Conservation (phyloP, 2,888 invertebrate genomes). For the Neuroscelio doddi region DNA sequence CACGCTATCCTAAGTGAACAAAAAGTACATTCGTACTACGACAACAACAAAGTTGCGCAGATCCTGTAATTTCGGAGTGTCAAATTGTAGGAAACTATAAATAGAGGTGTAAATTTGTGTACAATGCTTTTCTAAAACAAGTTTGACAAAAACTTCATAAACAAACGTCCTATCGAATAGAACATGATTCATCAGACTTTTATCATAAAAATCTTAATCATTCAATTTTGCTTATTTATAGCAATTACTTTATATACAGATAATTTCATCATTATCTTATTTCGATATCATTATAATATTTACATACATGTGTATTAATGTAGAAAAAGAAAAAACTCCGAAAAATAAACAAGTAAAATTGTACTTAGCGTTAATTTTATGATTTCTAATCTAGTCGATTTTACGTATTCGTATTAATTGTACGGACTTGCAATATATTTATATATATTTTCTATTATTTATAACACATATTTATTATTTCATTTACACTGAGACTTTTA, state of each 20-base stretch:
- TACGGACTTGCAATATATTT: too few relatives aligned
- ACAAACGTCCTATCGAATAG: slow-evolving; percentile 17
- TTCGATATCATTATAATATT: too few relatives aligned
- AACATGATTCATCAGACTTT: slow-evolving; percentile 7
- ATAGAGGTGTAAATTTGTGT: slow-evolving; percentile 35
- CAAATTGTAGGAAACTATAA: slow-evolving; percentile 31
- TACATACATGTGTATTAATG: too few relatives aligned
- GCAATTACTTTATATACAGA: not conserved
- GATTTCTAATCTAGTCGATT: too few relatives aligned
- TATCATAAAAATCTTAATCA: not conserved
- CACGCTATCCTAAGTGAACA: slow-evolving; percentile 19
- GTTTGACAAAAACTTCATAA: too few relatives aligned
- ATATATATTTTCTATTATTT: too few relatives aligned
- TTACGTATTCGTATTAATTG: too few relatives aligned
- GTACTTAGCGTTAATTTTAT: not conserved
- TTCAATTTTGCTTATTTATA: not conserved
- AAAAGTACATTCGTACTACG: slow-evolving; percentile 10
- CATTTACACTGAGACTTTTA: too few relatives aligned
- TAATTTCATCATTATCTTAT: too few relatives aligned
- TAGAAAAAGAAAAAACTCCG: too few relatives aligned
- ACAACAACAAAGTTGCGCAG: slow-evolving; percentile 10
- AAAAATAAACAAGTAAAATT: too few relatives aligned
- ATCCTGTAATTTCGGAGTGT: slow-evolving; percentile 26
- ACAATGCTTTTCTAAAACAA: slow-evolving; percentile 32
- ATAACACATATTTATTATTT: too few relatives aligned